Conservation (phyloP, 35 echinoderm and acorn worm species). For the Apostichopus parvimensis region DNA sequence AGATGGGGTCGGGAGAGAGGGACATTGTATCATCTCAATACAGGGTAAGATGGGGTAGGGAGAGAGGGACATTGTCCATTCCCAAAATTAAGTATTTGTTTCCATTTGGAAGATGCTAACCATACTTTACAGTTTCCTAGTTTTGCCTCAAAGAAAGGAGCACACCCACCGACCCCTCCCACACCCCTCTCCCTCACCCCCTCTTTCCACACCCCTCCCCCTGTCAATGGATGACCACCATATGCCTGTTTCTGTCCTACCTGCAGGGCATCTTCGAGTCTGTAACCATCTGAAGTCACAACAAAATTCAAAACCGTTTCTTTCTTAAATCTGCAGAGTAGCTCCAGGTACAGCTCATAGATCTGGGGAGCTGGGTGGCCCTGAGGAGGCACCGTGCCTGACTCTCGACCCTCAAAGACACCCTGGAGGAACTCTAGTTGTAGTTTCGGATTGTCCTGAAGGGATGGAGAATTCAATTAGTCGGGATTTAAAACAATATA, state of each 20-base stretch:
- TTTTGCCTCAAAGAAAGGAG: too few relatives aligned
- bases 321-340: conserved; percentile 82
- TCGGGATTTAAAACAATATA: too few relatives aligned
- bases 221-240: not conserved
- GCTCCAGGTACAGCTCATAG: conserved; percentile 90
- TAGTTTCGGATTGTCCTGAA: conserved; percentile 60
- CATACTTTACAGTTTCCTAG: too few relatives aligned
- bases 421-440: conserved; percentile 91
- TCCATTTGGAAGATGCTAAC: too few relatives aligned
- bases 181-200: too few relatives aligned
- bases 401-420: conserved; percentile 81
- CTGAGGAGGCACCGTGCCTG: conserved; percentile 60
- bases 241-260: conserved; percentile 29
- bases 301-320: conserved; percentile 74
- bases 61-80: too few relatives aligned
- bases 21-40: too few relatives aligned
- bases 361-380: conserved; percentile 70
- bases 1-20: too few relatives aligned
- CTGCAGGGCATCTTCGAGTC: conserved; percentile 89
- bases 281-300: conserved; percentile 82
- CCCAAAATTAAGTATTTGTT: too few relatives aligned
- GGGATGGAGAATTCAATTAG: not conserved
- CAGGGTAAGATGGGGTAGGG: too few relatives aligned
- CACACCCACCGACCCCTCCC: too few relatives aligned
- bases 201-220: too few relatives aligned